phyloP scores from a whole-genome alignment of 1,140 invertebrate species.

The Lordiphosa collinella region DNA sequence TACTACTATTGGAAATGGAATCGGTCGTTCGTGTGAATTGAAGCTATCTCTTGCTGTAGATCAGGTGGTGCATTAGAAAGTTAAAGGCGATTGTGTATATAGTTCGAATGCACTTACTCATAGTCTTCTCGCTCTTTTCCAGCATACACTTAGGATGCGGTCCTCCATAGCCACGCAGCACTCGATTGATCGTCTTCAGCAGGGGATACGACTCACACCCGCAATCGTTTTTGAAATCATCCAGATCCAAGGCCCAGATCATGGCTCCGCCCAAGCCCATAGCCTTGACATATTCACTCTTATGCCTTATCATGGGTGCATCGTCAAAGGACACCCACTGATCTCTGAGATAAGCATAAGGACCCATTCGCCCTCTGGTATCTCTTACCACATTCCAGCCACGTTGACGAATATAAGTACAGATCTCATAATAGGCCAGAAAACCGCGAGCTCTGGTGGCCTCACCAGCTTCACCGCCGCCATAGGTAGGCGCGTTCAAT shows the following conservation, averaged over 20 bases:
- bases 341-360: conserved; percentile 86
- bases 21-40: no score
- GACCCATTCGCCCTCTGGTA: conserved; percentile 85
- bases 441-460: conserved; percentile 90
- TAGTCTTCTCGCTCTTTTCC: conserved; percentile 56
- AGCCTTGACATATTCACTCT: conserved; percentile 87
- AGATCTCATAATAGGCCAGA: conserved; percentile 92
- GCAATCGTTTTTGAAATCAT: conserved; percentile 87
- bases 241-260: conserved; percentile 91
- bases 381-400: conserved; percentile 87
- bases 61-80: no score
- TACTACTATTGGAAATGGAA: no score
- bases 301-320: conserved; percentile 85
- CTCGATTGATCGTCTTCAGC: conserved; percentile 88
- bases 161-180: conserved; percentile 84
- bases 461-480: conserved; percentile 89
- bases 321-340: conserved; percentile 94
- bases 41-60: no score
- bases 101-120: no score
- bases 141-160: conserved; percentile 61
- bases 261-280: conserved; percentile 90
- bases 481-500: conserved; percentile 86
- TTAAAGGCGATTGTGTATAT: no score
- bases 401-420: conserved; percentile 83
- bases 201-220: conserved; percentile 90